phyloP scores from a whole-genome alignment of 2,797 vertebrate species.

The Pseudomugil tenellus region DNA sequence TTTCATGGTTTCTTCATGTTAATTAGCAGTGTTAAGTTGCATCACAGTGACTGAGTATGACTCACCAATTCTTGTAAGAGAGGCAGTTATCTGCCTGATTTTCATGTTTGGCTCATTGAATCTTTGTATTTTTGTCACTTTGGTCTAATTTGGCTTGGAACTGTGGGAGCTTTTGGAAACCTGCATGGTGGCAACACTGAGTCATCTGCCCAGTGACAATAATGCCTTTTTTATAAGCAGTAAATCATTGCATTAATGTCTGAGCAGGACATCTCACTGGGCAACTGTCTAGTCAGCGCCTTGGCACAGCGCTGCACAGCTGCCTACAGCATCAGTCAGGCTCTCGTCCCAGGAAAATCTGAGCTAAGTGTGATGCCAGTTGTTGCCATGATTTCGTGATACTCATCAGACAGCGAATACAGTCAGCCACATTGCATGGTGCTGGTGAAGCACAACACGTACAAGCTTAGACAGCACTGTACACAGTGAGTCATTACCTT shows the following conservation, averaged over 20 bases:
- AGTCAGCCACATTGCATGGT: slow-evolving; percentile 21
- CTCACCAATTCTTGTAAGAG: slow-evolving; percentile 50
- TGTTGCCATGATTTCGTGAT: slow-evolving; percentile 58
- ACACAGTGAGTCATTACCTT: slow-evolving; percentile 46
- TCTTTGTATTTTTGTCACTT: slow-evolving; percentile 49
- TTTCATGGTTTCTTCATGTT: slow-evolving; percentile 67
- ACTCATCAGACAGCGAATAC: slow-evolving; percentile 46
- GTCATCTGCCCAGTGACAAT: slow-evolving; percentile 59
- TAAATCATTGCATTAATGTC: slow-evolving; percentile 69
- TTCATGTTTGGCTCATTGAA: slow-evolving; percentile 48
- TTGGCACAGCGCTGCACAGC: slow-evolving; percentile 52
- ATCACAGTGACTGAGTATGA: slow-evolving; percentile 51
- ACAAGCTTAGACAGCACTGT: slow-evolving; percentile 42
- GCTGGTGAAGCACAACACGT: slow-evolving; percentile 55
- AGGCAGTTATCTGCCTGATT: slow-evolving; percentile 62
- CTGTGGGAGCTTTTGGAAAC: slow-evolving; percentile 36
- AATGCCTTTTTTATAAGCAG: slow-evolving; percentile 69
- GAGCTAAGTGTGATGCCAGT: slow-evolving; percentile 49
- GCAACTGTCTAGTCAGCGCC: slow-evolving; percentile 50
- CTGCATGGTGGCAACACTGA: slow-evolving; percentile 39
- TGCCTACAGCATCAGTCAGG: slow-evolving; percentile 62
- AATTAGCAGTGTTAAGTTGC: slow-evolving; percentile 64
- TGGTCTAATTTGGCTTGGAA: slow-evolving; percentile 54
- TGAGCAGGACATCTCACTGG: slow-evolving; percentile 59
- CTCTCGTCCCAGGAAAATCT: slow-evolving; percentile 65